A percentile compares a stretch with the other conserved stretches of the same genome.
Evolutionary conservation across 2,113 vertebrate species (phyloP).

Genomic region (Hippocampus abdominalis): DNA sequence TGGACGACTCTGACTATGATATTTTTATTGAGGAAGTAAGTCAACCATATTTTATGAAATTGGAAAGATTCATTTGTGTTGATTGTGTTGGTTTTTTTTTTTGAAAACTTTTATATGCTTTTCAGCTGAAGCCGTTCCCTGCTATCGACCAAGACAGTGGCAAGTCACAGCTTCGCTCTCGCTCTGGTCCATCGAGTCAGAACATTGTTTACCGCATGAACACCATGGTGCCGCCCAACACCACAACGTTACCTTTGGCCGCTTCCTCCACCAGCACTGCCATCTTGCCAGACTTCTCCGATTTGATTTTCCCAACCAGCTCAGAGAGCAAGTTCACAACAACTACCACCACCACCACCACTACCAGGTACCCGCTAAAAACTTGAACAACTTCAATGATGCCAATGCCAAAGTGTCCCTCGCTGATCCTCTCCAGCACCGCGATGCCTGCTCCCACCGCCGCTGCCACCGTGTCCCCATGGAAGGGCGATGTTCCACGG

Average conservation of each 20-base stretch:
- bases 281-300: conserved; percentile 33
- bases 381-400: neutral
- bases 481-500: conserved; percentile 44
- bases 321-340: conserved; percentile 36
- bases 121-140: conserved; percentile 81
- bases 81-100: neutral
- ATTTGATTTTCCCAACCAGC: conserved; percentile 36
- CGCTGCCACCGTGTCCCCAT: conserved; percentile 39
- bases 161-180: conserved; percentile 78
- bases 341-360: neutral
- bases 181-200: conserved; percentile 49
- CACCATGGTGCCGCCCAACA: conserved; percentile 51
- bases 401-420: neutral
- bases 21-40: conserved; percentile 85
- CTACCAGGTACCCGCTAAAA: conserved; percentile 37
- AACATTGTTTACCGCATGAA: conserved; percentile 68
- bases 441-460: conserved; percentile 30
- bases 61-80: neutral
- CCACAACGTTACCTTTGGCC: conserved; percentile 10
- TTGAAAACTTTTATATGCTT: neutral
- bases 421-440: conserved; percentile 3
- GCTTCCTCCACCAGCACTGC: conserved; percentile 11
- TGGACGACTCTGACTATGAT: conserved; percentile 87
- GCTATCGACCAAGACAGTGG: conserved; percentile 67
- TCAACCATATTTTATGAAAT: neutral